Conservation (phyloP, 2,113 vertebrate species). For the Pipra filicauda region DNA sequence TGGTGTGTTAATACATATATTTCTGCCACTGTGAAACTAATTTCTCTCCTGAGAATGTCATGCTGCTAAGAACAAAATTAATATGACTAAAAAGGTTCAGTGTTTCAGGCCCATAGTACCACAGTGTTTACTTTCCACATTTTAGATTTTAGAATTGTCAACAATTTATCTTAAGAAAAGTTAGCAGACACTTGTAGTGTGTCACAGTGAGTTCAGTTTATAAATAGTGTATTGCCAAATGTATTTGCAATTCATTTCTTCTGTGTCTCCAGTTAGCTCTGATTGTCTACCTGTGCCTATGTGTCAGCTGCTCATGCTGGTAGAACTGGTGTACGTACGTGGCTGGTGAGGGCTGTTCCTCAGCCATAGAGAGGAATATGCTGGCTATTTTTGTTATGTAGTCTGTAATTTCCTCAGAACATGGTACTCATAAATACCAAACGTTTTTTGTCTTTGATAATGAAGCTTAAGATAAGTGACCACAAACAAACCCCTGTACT, state of each 20-base stretch:
- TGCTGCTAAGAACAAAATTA: background rate
- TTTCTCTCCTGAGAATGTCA: background rate
- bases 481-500: background rate
- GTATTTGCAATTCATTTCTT: background rate
- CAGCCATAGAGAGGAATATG: background rate
- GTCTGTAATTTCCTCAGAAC: background rate
- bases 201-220: background rate
- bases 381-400: background rate
- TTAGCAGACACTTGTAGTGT: background rate
- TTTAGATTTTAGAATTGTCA: background rate
- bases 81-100: background rate
- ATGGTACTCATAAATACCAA: background rate
- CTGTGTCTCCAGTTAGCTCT: background rate
- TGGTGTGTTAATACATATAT: slow-evolving; percentile 24
- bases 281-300: background rate
- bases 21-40: slow-evolving; percentile 3
- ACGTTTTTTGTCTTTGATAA: background rate
- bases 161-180: background rate
- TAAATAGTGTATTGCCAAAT: background rate
- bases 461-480: background rate
- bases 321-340: background rate
- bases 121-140: background rate
- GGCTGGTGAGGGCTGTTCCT: background rate
- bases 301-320: background rate
- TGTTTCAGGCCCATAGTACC: background rate